Conservation (phyloP, 2,797 vertebrate genomes). For the Sebastes melanostomus region DNA sequence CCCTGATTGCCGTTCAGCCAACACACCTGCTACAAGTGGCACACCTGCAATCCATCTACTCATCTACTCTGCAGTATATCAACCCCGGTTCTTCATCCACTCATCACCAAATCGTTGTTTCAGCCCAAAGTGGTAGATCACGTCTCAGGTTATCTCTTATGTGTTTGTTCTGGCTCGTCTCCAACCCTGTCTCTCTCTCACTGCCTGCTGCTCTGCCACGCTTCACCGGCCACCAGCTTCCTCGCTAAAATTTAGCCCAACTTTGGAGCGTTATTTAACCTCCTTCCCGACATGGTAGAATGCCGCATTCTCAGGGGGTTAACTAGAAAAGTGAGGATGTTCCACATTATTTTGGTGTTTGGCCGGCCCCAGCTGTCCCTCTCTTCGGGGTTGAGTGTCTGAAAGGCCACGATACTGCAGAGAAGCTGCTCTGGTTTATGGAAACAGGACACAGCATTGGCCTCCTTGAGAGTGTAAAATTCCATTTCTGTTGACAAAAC, state of each 20-base stretch:
- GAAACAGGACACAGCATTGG: slow-evolving; percentile 5
- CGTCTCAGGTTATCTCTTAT: neutral
- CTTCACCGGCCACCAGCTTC: no score
- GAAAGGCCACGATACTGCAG: slow-evolving; percentile 7
- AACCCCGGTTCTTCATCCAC: neutral
- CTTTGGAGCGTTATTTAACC: no score
- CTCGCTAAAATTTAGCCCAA: no score
- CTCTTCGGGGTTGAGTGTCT: slow-evolving; percentile 6
- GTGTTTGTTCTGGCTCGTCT: no score
- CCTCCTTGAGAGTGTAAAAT: slow-evolving; percentile 27
- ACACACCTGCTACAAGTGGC: neutral
- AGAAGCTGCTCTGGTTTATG: slow-evolving; percentile 13
- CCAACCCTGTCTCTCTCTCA: no score
- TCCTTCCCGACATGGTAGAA: no score
- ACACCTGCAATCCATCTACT: neutral
- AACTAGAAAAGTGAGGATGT: neutral
- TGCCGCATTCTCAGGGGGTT: neutral
- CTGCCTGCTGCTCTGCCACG: no score
- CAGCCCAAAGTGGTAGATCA: neutral
- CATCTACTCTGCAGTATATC: neutral
- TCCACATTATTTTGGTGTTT: neutral
- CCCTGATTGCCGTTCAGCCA: neutral
- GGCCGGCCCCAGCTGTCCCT: neutral
- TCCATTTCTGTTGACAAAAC: slow-evolving; percentile 56
- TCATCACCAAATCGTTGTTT: neutral